Percentiles rank a stretch among this genome's conserved stretches.
Evolutionary conservation across 2,113 vertebrate genomes (phyloP).

Genomic region (Amblyornis subalaris): DNA sequence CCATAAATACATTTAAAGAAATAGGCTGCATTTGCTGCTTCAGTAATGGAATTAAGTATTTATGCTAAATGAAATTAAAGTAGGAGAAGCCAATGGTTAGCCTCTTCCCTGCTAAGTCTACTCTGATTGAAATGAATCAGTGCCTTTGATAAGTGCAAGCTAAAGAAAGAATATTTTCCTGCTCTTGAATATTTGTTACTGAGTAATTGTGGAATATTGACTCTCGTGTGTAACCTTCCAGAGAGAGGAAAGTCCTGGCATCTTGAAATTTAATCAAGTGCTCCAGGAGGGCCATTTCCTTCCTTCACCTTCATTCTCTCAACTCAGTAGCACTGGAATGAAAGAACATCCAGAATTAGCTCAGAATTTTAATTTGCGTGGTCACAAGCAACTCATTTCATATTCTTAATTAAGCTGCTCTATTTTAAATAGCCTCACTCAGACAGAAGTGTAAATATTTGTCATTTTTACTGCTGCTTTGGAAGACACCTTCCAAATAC

Average conservation of each 20-base stretch:
- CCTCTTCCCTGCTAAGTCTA: background rate
- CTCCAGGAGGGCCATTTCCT: background rate
- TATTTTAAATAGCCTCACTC: slow-evolving; percentile 10
- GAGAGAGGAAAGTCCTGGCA: background rate
- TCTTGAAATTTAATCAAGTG: background rate
- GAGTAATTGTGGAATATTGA: background rate
- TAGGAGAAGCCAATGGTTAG: background rate
- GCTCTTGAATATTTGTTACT: slow-evolving; percentile 9
- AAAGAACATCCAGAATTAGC: background rate
- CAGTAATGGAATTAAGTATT: background rate
- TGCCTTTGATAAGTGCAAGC: slow-evolving; percentile 50
- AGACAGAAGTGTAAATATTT: background rate
- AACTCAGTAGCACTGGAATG: background rate
- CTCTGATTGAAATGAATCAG: slow-evolving; percentile 9
- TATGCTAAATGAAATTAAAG: background rate
- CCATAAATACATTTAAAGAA: background rate
- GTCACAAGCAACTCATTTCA: background rate
- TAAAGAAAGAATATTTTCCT: slow-evolving; percentile 31
- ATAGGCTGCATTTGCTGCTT: background rate
- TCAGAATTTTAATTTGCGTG: background rate
- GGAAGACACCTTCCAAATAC: slow-evolving; percentile 1
- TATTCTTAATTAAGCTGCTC: slow-evolving; percentile 16
- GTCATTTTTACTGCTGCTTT: slow-evolving; percentile 26
- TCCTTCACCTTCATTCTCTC: background rate
- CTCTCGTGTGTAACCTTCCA: background rate